phyloP scores from a whole-genome alignment of 2,888 invertebrate species.

The Agrochola lota region DNA sequence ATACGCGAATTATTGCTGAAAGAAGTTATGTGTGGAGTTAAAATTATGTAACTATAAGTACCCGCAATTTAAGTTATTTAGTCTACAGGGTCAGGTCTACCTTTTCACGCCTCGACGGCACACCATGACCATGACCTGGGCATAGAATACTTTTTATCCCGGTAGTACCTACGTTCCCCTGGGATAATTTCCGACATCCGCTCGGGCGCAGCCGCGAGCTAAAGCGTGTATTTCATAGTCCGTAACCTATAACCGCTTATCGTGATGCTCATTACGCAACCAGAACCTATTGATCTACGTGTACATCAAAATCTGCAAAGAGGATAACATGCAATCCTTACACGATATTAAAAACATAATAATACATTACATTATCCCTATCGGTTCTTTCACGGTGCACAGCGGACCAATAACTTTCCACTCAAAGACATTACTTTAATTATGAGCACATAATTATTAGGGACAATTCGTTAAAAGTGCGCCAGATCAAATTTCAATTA shows the following conservation, averaged over 20 bases:
- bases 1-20: too few relatives aligned
- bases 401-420: slow-evolving; percentile 56
- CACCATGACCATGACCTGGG: too few relatives aligned
- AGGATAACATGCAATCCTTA: slow-evolving; percentile 18
- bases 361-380: slow-evolving; percentile 15
- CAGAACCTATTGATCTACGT: background rate
- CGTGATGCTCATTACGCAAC: slow-evolving; percentile 3
- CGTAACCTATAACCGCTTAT: background rate
- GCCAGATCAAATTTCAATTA: slow-evolving; percentile 87
- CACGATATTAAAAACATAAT: slow-evolving; percentile 13
- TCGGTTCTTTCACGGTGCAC: slow-evolving; percentile 23
- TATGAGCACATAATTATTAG: slow-evolving; percentile 61
- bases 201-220: background rate
- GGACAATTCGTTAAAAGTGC: slow-evolving; percentile 67
- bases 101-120: too few relatives aligned
- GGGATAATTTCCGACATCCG: background rate
- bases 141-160: background rate
- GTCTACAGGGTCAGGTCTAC: too few relatives aligned
- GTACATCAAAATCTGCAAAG: slow-evolving; percentile 16
- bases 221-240: background rate
- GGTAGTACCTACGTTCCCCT: background rate
- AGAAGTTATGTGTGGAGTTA: too few relatives aligned
- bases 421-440: slow-evolving; percentile 63
- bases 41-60: too few relatives aligned
- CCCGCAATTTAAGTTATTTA: too few relatives aligned